Conservation (phyloP, 2,888 invertebrate genomes). For the Pomacea canaliculata region DNA sequence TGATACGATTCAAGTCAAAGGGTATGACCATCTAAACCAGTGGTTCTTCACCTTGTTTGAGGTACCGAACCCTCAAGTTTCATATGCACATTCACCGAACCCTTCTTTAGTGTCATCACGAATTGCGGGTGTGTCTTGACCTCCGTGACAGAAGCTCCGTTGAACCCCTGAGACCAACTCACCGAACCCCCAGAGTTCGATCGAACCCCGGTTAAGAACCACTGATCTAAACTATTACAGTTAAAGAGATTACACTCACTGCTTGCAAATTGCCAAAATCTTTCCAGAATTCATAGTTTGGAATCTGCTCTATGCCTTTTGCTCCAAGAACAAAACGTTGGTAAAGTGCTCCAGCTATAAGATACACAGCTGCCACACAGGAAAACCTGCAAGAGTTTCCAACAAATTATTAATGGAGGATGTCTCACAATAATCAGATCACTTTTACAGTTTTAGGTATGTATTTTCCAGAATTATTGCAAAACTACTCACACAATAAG, state of each 20-base stretch:
- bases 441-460: background rate
- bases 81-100: too few relatives aligned
- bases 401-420: slow-evolving; percentile 2
- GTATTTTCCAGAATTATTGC: background rate
- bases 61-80: too few relatives aligned
- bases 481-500: slow-evolving; percentile 66
- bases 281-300: slow-evolving; percentile 69
- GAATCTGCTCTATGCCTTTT: slow-evolving; percentile 69
- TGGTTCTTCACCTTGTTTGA: too few relatives aligned
- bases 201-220: too few relatives aligned
- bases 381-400: slow-evolving; percentile 58
- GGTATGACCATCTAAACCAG: too few relatives aligned
- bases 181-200: too few relatives aligned
- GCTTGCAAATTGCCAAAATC: slow-evolving; percentile 70
- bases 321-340: slow-evolving; percentile 66
- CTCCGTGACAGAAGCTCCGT: too few relatives aligned
- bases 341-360: slow-evolving; percentile 67
- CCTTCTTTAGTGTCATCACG: too few relatives aligned
- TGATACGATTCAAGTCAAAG: too few relatives aligned
- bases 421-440: background rate
- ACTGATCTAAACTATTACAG: too few relatives aligned
- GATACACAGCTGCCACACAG: slow-evolving; percentile 58
- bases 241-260: slow-evolving; percentile 50
- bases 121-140: too few relatives aligned
- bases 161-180: too few relatives aligned